Evolutionary conservation across 2,113 vertebrate genomes (phyloP).

Genomic region (Mobula birostris): DNA sequence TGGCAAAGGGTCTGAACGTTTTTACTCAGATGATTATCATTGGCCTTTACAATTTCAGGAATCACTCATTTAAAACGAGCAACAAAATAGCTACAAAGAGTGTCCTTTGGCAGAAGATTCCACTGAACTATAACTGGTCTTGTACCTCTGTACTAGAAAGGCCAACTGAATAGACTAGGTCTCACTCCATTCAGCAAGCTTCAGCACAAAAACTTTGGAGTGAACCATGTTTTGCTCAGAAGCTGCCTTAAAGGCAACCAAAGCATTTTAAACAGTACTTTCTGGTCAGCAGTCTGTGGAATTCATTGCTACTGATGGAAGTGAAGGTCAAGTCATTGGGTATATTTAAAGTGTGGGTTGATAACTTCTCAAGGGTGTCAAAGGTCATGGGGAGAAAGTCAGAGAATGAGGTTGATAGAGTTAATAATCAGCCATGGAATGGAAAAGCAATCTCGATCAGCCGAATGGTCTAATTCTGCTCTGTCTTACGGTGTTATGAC

Average conservation of each 20-base stretch:
- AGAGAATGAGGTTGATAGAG: too few species aligned
- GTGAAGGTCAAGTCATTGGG: too few species aligned
- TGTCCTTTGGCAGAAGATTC: background rate
- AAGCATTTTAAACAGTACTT: background rate
- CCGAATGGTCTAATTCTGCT: too few species aligned
- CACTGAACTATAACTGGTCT: background rate
- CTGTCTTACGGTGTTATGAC: too few species aligned
- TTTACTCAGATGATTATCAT: background rate
- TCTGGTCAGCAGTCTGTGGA: background rate
- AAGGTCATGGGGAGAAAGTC: too few species aligned
- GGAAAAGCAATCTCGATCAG: too few species aligned
- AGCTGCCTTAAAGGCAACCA: background rate
- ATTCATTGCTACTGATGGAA: too few species aligned
- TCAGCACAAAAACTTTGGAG: background rate
- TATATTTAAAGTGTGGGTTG: too few species aligned
- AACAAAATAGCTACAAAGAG: background rate
- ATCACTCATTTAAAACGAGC: background rate
- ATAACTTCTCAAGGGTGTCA: too few species aligned
- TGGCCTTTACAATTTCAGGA: background rate
- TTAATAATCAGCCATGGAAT: too few species aligned
- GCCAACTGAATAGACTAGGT: background rate
- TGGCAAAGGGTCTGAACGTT: background rate
- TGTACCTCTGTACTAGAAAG: background rate
- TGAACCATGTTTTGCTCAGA: background rate
- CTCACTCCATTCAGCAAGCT: background rate